A percentile compares a stretch with the other conserved stretches of the same genome.
These are phyloP conservation scores for Tigriopus japonicus DNA, from an alignment of 1,140 invertebrate genomes.

Conservation along the genomic window DNA sequence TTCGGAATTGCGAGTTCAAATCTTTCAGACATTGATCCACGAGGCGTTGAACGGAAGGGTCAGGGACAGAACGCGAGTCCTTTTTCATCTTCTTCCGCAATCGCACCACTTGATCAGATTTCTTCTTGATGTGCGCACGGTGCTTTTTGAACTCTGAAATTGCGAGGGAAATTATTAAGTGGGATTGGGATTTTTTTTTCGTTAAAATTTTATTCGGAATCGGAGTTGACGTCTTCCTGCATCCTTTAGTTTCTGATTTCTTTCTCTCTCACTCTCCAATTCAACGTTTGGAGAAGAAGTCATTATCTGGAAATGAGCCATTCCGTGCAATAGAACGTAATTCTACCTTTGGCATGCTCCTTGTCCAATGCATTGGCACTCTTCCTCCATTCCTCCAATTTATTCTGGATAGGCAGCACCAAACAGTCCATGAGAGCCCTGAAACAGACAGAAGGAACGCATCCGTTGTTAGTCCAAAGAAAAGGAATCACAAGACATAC, in stretches of 20 bases:
- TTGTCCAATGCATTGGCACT: conserved; percentile 2
- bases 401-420: conserved; percentile 63
- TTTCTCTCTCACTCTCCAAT: too few relatives aligned
- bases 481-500: too few relatives aligned
- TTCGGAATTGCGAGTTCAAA: conserved; percentile 61
- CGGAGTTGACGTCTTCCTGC: too few relatives aligned
- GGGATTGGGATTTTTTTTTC: too few relatives aligned
- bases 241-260: too few relatives aligned
- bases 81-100: conserved; percentile 5
- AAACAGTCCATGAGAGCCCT: conserved; percentile 36
- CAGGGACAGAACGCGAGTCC: neutral
- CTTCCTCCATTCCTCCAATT: conserved; percentile 76
- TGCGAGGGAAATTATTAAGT: too few relatives aligned
- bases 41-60: conserved; percentile 40
- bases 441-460: neutral
- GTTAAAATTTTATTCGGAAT: too few relatives aligned
- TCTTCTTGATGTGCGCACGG: neutral
- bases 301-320: too few relatives aligned
- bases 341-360: conserved; percentile 6
- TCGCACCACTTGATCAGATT: neutral
- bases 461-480: too few relatives aligned
- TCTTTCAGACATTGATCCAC: conserved; percentile 46
- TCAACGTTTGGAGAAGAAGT: too few relatives aligned
- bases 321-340: too few relatives aligned
- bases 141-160: conserved; percentile 3